Percentiles rank a stretch among this genome's conserved stretches.
Evolutionary conservation across 2,888 invertebrate genomes (phyloP).

Genomic region (Cephus sareptanus): DNA sequence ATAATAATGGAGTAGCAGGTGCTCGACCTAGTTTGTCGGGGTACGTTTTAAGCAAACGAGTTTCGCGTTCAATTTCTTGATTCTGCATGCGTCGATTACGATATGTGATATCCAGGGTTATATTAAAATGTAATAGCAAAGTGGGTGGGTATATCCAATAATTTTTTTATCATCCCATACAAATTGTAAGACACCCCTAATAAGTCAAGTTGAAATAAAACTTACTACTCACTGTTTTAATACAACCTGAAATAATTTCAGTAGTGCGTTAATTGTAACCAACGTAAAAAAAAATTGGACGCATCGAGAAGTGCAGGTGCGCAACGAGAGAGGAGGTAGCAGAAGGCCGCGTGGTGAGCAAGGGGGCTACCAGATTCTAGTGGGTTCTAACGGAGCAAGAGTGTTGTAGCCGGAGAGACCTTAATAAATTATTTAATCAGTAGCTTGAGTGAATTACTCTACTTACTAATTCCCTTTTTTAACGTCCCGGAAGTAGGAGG

Average conservation of each 20-base stretch:
- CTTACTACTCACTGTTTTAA: background rate
- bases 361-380: no score
- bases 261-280: background rate
- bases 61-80: slow-evolving; percentile 52
- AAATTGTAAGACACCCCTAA: background rate
- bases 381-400: no score
- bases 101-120: slow-evolving; percentile 42
- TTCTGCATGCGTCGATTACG: slow-evolving; percentile 28
- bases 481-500: no score
- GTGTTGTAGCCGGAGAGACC: no score
- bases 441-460: no score
- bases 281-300: no score
- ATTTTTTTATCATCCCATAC: background rate
- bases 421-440: no score
- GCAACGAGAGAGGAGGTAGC: no score
- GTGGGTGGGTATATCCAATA: background rate
- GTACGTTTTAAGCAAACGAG: slow-evolving; percentile 57
- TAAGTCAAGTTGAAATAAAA: background rate
- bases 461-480: no score
- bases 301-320: no score
- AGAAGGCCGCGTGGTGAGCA: no score
- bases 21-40: slow-evolving; percentile 34
- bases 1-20: slow-evolving; percentile 62
- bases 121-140: background rate
- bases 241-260: background rate